Conservation (phyloP, 2,113 vertebrate genomes). For the Gallinago undulata region DNA sequence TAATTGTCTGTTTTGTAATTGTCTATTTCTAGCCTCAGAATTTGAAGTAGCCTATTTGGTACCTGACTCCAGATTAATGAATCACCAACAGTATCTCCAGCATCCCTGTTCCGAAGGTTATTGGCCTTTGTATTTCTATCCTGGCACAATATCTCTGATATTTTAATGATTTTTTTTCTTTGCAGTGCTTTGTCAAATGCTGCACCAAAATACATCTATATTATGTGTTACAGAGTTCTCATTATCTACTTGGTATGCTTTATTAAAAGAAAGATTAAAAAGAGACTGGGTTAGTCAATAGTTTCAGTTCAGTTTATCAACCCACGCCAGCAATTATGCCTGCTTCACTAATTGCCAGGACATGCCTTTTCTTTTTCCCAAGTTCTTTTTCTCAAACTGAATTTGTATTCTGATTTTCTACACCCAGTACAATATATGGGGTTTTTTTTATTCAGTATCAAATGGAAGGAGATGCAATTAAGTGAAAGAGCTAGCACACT, state of each 20-base stretch:
- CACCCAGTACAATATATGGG: not conserved
- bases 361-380: constrained; percentile 10
- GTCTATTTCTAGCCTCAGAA: not conserved
- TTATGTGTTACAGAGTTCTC: not conserved
- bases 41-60: not conserved
- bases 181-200: constrained; percentile 1
- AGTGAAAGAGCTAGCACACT: not conserved
- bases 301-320: not conserved
- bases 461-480: not conserved
- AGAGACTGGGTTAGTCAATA: constrained; percentile 7
- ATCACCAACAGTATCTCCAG: not conserved
- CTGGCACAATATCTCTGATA: not conserved
- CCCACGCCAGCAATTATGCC: constrained; percentile 23
- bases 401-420: not conserved
- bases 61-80: not conserved
- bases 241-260: not conserved
- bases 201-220: not conserved
- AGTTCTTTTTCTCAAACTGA: not conserved
- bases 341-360: constrained; percentile 19
- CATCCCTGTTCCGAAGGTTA: not conserved
- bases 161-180: constrained; percentile 20
- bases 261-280: constrained; percentile 11
- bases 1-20: not conserved
- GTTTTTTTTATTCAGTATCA: not conserved
- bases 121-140: not conserved